A percentile compares a stretch with the other conserved stretches of the same genome.
These are phyloP conservation scores for Trichechus manatus DNA, from an alignment of 2,113 vertebrate genomes.

Conservation along the genomic window DNA sequence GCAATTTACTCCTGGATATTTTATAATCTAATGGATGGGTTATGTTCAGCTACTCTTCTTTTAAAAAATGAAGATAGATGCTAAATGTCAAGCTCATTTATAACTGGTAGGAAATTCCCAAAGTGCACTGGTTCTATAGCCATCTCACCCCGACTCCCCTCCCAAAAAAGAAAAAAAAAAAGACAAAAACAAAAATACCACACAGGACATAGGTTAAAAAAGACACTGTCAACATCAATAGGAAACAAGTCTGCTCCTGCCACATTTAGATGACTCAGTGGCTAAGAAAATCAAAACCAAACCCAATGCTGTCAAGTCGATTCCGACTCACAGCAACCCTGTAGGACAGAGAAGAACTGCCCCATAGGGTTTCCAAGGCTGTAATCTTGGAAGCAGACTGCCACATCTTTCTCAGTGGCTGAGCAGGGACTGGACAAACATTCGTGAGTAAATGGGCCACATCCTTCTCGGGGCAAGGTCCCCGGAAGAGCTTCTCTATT, in stretches of 20 bases:
- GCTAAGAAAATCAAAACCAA: not conserved
- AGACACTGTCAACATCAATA: conserved; percentile 60
- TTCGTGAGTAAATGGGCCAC: not conserved
- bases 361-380: too few relatives aligned
- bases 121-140: not conserved
- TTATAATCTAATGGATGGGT: not conserved
- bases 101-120: conserved; percentile 32
- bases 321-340: too few relatives aligned
- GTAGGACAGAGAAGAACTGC: too few relatives aligned
- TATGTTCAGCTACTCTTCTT: not conserved
- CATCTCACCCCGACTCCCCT: not conserved
- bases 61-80: not conserved
- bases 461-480: not conserved
- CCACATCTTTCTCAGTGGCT: not conserved
- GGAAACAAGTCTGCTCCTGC: not conserved
- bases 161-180: not conserved
- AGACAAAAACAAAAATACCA: not conserved
- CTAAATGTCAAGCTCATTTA: conserved; percentile 42
- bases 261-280: not conserved
- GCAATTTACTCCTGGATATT: not conserved
- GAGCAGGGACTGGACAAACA: not conserved
- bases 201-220: conserved; percentile 29
- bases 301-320: too few relatives aligned
- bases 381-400: too few relatives aligned
- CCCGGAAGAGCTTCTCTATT: not conserved